These are phyloP conservation scores for Lepus oiostolus DNA, from an alignment of 2,797 vertebrate genomes.

Conservation along the genomic window DNA sequence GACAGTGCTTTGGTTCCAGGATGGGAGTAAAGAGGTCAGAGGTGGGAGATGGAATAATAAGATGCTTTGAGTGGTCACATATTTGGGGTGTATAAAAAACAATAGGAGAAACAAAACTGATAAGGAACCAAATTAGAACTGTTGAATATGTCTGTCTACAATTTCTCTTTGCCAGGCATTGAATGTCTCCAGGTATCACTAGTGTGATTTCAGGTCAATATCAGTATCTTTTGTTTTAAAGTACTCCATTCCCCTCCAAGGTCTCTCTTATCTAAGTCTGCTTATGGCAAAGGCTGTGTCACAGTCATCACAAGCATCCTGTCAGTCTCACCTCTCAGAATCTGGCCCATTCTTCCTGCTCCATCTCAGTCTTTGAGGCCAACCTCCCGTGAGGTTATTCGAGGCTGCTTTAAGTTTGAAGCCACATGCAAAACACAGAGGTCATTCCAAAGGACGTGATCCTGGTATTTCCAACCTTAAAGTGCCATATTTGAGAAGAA, in stretches of 20 bases:
- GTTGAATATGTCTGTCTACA: not conserved
- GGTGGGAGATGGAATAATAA: not conserved
- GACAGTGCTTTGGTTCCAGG: not conserved
- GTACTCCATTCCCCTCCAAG: not conserved
- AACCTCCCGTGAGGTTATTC: not conserved
- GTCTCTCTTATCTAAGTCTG: not conserved
- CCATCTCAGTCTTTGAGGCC: not conserved
- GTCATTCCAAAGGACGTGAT: not conserved
- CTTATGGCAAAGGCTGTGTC: not conserved
- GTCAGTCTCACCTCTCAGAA: not conserved
- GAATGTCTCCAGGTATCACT: not conserved
- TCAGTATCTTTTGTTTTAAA: constrained; percentile 1
- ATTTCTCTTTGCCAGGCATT: not conserved
- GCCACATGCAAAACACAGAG: not conserved
- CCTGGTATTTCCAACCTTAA: not conserved
- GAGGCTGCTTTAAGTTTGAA: not conserved
- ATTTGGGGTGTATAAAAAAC: not conserved
- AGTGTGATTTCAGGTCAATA: constrained; percentile 24
- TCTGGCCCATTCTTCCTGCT: not conserved
- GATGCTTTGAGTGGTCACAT: not conserved
- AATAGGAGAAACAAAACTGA: constrained; percentile 31
- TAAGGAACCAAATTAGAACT: constrained; percentile 5
- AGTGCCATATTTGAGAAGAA: not conserved
- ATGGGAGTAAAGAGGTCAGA: not conserved
- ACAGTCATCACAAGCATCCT: not conserved